Conservation (phyloP, 2,797 vertebrate genomes). For the Lutra lutra region DNA sequence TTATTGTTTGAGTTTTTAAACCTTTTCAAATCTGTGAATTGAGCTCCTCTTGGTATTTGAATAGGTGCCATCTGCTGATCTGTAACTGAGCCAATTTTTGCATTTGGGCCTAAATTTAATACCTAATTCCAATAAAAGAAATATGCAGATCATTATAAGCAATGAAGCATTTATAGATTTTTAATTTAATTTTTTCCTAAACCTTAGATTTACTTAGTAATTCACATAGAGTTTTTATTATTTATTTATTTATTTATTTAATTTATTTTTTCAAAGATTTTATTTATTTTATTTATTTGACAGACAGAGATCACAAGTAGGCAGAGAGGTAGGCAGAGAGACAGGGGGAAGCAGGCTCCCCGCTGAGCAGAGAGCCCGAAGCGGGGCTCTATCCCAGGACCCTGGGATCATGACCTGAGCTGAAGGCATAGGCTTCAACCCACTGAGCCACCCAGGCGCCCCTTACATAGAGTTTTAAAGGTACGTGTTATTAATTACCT, state of each 20-base stretch:
- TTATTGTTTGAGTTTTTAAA: slow-evolving; percentile 54
- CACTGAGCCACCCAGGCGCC: too few species aligned
- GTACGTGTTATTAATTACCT: not conserved
- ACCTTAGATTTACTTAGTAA: not conserved
- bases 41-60: slow-evolving; percentile 50
- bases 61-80: slow-evolving; percentile 48
- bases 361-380: too few species aligned
- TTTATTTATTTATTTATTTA: too few species aligned
- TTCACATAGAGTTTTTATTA: not conserved
- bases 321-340: too few species aligned
- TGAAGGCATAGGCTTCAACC: too few species aligned
- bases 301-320: too few species aligned
- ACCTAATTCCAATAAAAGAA: slow-evolving; percentile 51
- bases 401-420: too few species aligned
- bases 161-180: slow-evolving; percentile 40
- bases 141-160: not conserved
- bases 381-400: too few species aligned
- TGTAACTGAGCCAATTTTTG: slow-evolving; percentile 66
- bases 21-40: slow-evolving; percentile 15
- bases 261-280: too few species aligned
- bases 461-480: not conserved
- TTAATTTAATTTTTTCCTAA: slow-evolving; percentile 18
- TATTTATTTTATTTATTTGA: too few species aligned
- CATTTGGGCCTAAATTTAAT: slow-evolving; percentile 36
- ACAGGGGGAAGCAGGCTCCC: too few species aligned